phyloP scores from a whole-genome alignment of 2,113 vertebrate genomes.

The Onychostruthus taczanowskii region DNA sequence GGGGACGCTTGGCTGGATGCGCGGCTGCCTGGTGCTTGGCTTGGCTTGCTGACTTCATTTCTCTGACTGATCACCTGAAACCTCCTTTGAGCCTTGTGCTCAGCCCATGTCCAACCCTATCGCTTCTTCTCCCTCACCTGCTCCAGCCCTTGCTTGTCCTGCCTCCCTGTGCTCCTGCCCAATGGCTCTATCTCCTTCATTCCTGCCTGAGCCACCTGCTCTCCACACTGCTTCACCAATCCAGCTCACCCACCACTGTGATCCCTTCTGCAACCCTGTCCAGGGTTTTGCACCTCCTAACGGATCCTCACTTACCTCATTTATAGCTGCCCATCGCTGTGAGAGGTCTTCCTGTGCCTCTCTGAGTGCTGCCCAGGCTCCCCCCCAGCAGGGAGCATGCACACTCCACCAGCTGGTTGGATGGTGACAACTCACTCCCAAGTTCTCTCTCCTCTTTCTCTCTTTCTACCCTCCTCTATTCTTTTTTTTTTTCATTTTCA shows the following conservation, averaged over 20 bases:
- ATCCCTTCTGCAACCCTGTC: background rate
- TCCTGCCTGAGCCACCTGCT: no score
- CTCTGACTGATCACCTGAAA: fast-evolving
- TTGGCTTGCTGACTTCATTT: background rate
- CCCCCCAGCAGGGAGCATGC: background rate
- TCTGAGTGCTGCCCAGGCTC: fast-evolving
- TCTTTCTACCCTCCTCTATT: background rate
- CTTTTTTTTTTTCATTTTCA: background rate
- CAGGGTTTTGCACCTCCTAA: background rate
- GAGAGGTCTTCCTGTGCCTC: no score
- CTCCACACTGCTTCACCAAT: no score
- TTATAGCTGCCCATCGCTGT: fast-evolving
- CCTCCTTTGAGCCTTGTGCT: fast-evolving
- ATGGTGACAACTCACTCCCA: fast-evolving
- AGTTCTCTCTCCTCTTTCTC: background rate
- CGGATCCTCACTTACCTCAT: fast-evolving
- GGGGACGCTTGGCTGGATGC: fast-evolving
- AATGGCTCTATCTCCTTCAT: background rate
- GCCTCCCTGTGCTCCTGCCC: background rate
- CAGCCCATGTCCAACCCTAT: background rate
- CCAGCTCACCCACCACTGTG: fast-evolving
- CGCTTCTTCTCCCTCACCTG: fast-evolving
- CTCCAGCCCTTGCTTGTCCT: background rate
- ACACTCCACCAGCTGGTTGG: fast-evolving
- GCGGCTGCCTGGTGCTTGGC: background rate